phyloP scores from a whole-genome alignment of 2,888 invertebrate species.

The Drosophila koepferae region DNA sequence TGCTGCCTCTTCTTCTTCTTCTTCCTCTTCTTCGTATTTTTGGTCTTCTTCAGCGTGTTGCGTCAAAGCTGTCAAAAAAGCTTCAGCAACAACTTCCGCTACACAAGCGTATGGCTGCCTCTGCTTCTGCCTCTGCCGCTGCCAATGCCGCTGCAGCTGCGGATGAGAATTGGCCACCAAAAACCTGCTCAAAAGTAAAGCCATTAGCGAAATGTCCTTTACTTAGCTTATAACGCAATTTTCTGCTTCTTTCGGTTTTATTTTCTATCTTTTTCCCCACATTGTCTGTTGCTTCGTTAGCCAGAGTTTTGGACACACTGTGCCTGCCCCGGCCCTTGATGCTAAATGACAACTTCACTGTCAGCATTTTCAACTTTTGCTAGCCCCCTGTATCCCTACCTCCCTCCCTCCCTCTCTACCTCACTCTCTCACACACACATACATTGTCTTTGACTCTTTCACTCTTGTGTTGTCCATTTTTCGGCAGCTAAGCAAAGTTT shows the following conservation, averaged over 20 bases:
- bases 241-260: constrained; percentile 55
- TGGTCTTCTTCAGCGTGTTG: constrained; percentile 3
- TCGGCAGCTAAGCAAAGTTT: constrained; percentile 61
- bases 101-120: constrained; percentile 38
- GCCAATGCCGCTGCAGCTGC: background rate
- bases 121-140: no score
- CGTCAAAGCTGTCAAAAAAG: constrained; percentile 69
- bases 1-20: constrained; percentile 10
- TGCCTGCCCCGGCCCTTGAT: constrained; percentile 43
- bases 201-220: constrained; percentile 79
- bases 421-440: background rate
- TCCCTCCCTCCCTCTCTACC: background rate
- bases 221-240: constrained; percentile 79
- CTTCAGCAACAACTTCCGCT: constrained; percentile 77
- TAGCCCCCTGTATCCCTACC: background rate
- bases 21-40: constrained; percentile 1
- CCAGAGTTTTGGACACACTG: constrained; percentile 64
- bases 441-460: background rate
- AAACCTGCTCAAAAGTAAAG: constrained; percentile 74
- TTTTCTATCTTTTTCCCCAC: constrained; percentile 28
- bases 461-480: constrained; percentile 56
- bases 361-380: constrained; percentile 74
- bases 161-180: constrained; percentile 35
- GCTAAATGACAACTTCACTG: constrained; percentile 78
- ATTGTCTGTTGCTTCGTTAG: constrained; percentile 75